These are phyloP conservation scores for Aythya baeri DNA, from an alignment of 2,113 vertebrate genomes.

Conservation along the genomic window DNA sequence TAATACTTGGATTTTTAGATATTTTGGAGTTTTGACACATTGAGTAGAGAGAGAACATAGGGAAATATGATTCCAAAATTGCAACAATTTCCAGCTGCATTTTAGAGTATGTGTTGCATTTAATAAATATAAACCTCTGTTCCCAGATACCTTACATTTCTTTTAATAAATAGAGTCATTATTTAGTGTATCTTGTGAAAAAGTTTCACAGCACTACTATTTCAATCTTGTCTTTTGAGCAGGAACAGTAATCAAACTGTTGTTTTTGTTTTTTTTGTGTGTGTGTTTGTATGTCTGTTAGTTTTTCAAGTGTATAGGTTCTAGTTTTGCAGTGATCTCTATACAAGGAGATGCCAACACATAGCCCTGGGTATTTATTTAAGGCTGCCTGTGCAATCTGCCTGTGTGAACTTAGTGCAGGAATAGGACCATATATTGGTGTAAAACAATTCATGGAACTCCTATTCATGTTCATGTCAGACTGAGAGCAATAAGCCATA, in stretches of 20 bases:
- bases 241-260: not conserved
- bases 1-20: not conserved
- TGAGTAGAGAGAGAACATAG: not conserved
- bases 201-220: not conserved
- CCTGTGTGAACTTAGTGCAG: not conserved
- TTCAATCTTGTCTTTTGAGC: not conserved
- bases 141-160: not conserved
- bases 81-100: not conserved
- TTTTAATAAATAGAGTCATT: not conserved
- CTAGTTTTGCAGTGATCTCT: not conserved
- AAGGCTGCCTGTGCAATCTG: not conserved
- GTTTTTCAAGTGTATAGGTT: not conserved
- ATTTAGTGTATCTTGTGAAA: not conserved
- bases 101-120: not conserved
- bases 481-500: not conserved
- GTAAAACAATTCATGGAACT: not conserved
- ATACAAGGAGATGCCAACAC: fast-evolving
- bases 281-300: not conserved
- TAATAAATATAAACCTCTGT: not conserved
- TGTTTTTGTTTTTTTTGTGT: not conserved
- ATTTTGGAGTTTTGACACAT: not conserved
- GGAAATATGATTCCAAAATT: not conserved
- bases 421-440: not conserved
- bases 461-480: not conserved
- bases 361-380: not conserved